Base-by-base conservation (phyloP, 2,113 vertebrate genomes). In the Marmota monax region DNA sequence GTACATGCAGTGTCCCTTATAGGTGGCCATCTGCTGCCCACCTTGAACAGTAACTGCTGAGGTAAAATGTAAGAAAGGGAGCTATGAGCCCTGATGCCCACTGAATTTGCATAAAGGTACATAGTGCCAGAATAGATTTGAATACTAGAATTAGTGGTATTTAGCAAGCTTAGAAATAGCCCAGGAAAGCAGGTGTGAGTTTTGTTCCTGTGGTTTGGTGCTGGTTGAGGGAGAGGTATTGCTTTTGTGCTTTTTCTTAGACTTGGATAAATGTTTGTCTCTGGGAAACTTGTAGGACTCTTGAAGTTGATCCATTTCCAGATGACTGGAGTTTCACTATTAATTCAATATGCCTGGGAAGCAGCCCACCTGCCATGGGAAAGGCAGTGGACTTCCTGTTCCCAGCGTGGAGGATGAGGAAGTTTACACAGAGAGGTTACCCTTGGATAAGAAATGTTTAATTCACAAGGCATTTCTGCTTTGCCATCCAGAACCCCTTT, bases 281-380 rank as follows among this genome's bases (percentile, higher is more conserved):
- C 39, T 63, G 74, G 32, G 90, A 88, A 74, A 72, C 8, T 4
- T 94, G 42, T 32, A 77, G 79, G 65, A 83, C 29, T 61, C 42
- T 63, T 94, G 27, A 89, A 69, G 72, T 37, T 76, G 88, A 83
- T 76, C 65, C 65, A 61, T 72, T 73, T 56, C 79, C 78, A 56
- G 88, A 32, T 86, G 65, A 67, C 37, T 42, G 79, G 13, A 45
- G 37, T 53, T 85, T 91, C 3, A 73, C 20, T 94, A 7, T 86
- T 80, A 89, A 94, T 72, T 88, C 84, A 70, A 11, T 79, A 27
- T 78, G 80, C 84, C 82, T 72, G 95, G 90, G 92, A 97, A 94
- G 94, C 74, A 84, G 82, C 79, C 76, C 80, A 45, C 86, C 82
- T 92, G 83, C 90, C 88, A 4, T 84, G 96, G 95, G 92, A 88